Conservation (phyloP, 1,140 invertebrate species). For the Leptinotarsa lineolata region DNA sequence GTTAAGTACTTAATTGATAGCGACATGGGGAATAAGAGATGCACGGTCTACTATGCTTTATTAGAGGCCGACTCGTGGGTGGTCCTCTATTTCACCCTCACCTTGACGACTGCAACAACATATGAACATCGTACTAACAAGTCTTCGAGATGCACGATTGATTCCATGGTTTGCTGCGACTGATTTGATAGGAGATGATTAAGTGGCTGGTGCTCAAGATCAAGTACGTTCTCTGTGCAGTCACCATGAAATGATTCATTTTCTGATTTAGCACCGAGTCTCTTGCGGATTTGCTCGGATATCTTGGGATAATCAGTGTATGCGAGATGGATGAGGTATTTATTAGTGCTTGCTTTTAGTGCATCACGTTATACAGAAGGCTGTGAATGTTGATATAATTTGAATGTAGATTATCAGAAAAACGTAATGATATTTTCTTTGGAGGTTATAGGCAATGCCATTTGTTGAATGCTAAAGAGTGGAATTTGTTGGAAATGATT, state of each 20-base stretch:
- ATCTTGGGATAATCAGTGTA: too few relatives aligned
- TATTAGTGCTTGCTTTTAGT: too few relatives aligned
- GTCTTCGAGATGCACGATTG: conserved; percentile 41
- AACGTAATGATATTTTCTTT: too few relatives aligned
- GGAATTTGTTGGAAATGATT: too few relatives aligned
- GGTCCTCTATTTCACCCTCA: conserved; percentile 38
- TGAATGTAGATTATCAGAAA: too few relatives aligned
- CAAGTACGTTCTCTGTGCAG: not conserved
- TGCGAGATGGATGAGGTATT: too few relatives aligned
- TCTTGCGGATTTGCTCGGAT: not conserved
- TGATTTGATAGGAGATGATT: conserved; percentile 21
- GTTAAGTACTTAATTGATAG: conserved; percentile 31
- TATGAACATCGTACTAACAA: conserved; percentile 42
- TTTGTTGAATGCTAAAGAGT: too few relatives aligned
- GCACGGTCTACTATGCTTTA: conserved; percentile 31
- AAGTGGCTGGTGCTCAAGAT: not conserved
- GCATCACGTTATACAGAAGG: too few relatives aligned
- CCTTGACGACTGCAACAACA: conserved; percentile 35
- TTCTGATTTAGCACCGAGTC: not conserved
- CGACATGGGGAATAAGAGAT: conserved; percentile 27
- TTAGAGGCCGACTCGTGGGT: conserved; percentile 39
- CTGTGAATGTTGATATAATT: too few relatives aligned
- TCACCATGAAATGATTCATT: conserved; percentile 1
- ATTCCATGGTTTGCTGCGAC: conserved; percentile 29
- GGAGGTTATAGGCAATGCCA: too few relatives aligned